Evolutionary conservation across 1,140 invertebrate genomes (phyloP), one percentile per base, ranked within the genome.

Genomic region (Triops longicaudatus): DNA sequence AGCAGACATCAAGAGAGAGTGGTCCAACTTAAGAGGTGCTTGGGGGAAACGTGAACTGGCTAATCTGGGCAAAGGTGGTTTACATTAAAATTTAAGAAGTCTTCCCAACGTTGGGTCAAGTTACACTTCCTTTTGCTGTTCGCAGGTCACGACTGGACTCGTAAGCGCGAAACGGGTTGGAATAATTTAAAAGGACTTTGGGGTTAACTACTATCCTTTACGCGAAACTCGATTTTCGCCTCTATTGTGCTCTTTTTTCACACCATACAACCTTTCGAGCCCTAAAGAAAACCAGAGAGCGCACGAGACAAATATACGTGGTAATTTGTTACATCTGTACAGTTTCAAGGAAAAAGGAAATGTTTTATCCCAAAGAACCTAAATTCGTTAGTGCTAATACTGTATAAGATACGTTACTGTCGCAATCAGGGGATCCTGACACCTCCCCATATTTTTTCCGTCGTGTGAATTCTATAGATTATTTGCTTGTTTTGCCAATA

Each of bases 111-210:
- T 4, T 26, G 22, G n/a, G 11, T 75, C 44, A 26, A 43, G 26
- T 75, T 26, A 27, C 22, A 43, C 74, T 75, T 42, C 44, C 74
- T 10, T 26, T 75, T 75, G 73, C 27, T 75, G 11, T 27, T 11
- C 37, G 4, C 72, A 77, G 76, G 76, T 28, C 41, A 37, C 26
- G 76, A 77, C 37, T 73, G 71, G 76, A 41, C 76, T 27, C 71
- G 76, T 22, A 77, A 77, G 42, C 76, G 76, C 12, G 71, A 77
- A 43, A 37, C 76, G 7, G 76, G 76, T 26, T 77, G 76, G 76
- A 77, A 77, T 27, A 77, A 77, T 27, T 73, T 77, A n/a, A 77
- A 77, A 44, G 76, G 76, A 43, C 72, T 77, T 5, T 77, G 76
- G 76, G 76, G 76, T 41, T 77, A 44, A 77, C 26, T 3, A 22